These are phyloP conservation scores for Acrobasis repandana DNA, from an alignment of 2,888 invertebrate genomes.

Conservation along the genomic window DNA sequence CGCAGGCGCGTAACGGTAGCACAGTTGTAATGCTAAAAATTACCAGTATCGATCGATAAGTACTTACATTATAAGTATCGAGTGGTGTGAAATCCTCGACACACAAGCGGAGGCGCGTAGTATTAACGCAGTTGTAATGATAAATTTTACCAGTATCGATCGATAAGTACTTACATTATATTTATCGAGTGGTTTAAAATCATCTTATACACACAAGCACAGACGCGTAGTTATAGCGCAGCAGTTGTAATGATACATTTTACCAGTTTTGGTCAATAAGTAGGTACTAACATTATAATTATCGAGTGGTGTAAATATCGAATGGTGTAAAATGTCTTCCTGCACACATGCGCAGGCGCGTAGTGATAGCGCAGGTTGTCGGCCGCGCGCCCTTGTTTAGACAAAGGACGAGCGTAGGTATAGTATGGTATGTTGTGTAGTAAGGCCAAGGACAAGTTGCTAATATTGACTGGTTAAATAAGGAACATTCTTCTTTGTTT, in stretches of 20 bases:
- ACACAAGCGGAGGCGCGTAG: slow-evolving; percentile 49
- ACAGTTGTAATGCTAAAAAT: slow-evolving; percentile 48
- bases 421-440: slow-evolving; percentile 14
- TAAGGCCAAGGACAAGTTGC: slow-evolving; percentile 23
- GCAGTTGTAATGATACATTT: no score
- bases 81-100: neutral
- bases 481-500: neutral
- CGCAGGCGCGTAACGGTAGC: slow-evolving; percentile 64
- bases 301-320: no score
- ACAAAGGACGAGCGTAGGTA: slow-evolving; percentile 68
- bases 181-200: no score
- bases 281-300: no score
- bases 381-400: slow-evolving; percentile 77
- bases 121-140: slow-evolving; percentile 71
- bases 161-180: no score
- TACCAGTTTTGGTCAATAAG: no score
- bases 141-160: no score
- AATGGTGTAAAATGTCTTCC: neutral
- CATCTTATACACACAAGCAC: no score
- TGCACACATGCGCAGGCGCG: slow-evolving; percentile 42
- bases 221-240: no score
- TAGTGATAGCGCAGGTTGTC: slow-evolving; percentile 75
- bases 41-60: no score
- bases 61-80: no score
- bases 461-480: neutral